Evolutionary conservation across 2,888 invertebrate genomes (phyloP), one percentile per base, ranked within the genome.

Genomic region (Dicyrtoma fusca): DNA sequence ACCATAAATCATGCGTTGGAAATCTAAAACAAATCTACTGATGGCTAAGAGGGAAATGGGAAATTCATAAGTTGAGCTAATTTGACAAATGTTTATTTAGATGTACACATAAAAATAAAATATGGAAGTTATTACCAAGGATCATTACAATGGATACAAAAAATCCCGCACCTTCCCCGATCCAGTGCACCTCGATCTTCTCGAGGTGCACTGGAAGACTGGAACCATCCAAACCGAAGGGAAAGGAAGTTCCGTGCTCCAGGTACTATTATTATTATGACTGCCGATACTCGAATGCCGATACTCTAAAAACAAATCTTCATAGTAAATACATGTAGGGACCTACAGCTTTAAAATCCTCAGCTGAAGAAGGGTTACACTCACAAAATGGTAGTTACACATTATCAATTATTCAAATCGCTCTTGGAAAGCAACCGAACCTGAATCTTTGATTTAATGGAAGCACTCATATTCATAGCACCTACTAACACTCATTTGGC

Each of bases 341-440:
- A n/a, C n/a, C n/a, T 34, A 34, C 34, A 34, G 34, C 8, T 34
- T 34, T 34, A 34, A 34, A 34, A 34, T 34, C 59, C 26, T 23
- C 26, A 13, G 59, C 13, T 23, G 14, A 59, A 14, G 25, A 34
- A 59, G 23, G 34, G 14, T 59, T n/a, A n/a, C n/a, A 13, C 26
- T n/a, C 14, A 13, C n/a, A 26, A 59, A 59, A 13, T 59, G 13
- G 14, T 59, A 59, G 44, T 62, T 62, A 62, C 44, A 44, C 62
- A 62, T 62, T 19, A 62, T 62, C 62, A 62, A 62, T 62, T 62
- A 62, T 62, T 62, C 62, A 62, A 62, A 62, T 62, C 19, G 21
- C 42, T 21, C 19, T 44, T 11, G 44, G 17, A 62, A 62, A 3
- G 62, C 62, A 19, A 14, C 44, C 21, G 49, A 17, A 49, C 17